Evolutionary conservation across 1,140 invertebrate genomes (phyloP), one percentile per base, ranked within the genome.

Genomic region (Megathymus violae): DNA sequence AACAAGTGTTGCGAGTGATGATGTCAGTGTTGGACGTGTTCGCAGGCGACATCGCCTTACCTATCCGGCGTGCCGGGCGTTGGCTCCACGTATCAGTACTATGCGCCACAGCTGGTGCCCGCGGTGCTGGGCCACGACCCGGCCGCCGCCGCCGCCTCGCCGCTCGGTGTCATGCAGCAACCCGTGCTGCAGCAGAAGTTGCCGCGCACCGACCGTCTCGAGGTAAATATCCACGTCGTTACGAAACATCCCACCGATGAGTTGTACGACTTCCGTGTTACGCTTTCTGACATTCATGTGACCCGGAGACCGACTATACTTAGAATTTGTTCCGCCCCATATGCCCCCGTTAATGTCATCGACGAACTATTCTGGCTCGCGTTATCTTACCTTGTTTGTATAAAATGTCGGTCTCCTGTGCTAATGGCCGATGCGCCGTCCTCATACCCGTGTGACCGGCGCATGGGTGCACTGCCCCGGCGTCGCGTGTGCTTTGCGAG

Each of bases 181-280:
- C 95, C 97, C 48, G 94, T 96, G 69, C 92, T 94, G 91, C 96
- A 96, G 92, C 97, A 98, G 93, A 98, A 98, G 93, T 94, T 98
- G 93, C 96, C 96, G 66, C 95, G 97, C 88, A 97, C 97, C 83
- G 97, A 98, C 93, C 94, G 98, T 93, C 95, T 98, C 92, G 97
- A 98, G 97, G 98, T 98, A 95, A 82, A 3, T 68, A 56, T 64
- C 64, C 41, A 34, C 56, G 50, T 65, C 64, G n/a, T n/a, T n/a
- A n/a, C n/a, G n/a, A n/a, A n/a, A n/a, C n/a, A n/a, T 38, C 43
- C 62, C 48, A 38, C 44, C 48, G 9, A 46, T 52, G 34, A 61
- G 14, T 61, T 58, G 27, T 56, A 34, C 47, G 63, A 61, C 56
- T 62, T 58, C 62, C 59, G 56, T 74, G 74, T 84, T 85, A 76